Conservation (phyloP, 2,888 invertebrate genomes). For the Anthrax anthrax region DNA sequence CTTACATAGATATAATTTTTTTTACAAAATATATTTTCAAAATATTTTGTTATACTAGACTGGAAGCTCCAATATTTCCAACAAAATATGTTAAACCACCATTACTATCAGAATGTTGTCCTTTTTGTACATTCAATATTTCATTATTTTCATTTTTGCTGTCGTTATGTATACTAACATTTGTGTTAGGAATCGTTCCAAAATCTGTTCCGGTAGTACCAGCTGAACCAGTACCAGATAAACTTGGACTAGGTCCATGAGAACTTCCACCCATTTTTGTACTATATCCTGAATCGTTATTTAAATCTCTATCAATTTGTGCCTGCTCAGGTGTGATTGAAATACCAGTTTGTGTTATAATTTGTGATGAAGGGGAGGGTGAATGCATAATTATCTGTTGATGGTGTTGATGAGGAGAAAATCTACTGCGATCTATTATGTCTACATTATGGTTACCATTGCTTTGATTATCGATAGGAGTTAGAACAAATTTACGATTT, state of each 20-base stretch:
- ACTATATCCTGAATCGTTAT: conserved; percentile 75
- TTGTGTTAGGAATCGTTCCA: conserved; percentile 2
- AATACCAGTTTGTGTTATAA: conserved; percentile 11
- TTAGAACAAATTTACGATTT: conserved; percentile 11
- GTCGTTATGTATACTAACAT: not conserved
- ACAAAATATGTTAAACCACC: conserved; percentile 14
- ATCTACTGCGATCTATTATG: conserved; percentile 11
- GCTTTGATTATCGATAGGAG: not conserved
- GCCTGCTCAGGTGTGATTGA: conserved; percentile 15
- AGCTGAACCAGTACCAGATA: conserved; percentile 37
- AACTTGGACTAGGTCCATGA: conserved; percentile 61
- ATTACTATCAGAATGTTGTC: conserved; percentile 5
- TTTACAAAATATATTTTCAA: no score
- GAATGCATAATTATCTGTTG: conserved; percentile 11
- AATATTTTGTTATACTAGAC: conserved; percentile 41
- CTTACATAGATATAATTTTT: no score
- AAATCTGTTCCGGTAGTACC: not conserved
- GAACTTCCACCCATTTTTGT: conserved; percentile 68
- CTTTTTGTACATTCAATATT: not conserved
- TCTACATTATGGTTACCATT: not conserved
- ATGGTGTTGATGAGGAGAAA: conserved; percentile 9
- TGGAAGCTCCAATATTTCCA: conserved; percentile 43
- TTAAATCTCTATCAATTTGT: conserved; percentile 48
- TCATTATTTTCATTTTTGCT: not conserved
- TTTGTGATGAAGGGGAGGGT: conserved; percentile 9